Base-by-base conservation (phyloP, 2,113 vertebrate genomes). In the Plecotus auritus region DNA sequence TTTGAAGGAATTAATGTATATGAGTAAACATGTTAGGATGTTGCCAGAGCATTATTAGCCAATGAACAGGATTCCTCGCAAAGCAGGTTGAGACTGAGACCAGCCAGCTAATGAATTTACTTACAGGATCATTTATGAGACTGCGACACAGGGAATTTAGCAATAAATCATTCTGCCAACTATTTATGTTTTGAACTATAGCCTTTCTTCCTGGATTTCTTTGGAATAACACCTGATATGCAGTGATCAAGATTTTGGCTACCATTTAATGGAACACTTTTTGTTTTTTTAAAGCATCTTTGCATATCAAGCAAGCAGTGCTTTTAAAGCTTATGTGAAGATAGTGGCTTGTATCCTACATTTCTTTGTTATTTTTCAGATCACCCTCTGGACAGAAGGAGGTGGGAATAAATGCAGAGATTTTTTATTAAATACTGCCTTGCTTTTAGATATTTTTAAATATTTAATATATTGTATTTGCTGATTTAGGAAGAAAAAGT, bases 171-270 rank as follows among this genome's bases (percentile, higher is more conserved):
- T 85, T 37, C 64, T 93, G 89, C 73, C 22, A 87, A 45, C 54
- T 73, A 37, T 70, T 61, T n/a, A 61, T 13, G 2, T 89, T 96
- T 88, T 81, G 51, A 77, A 13, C 16, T 40, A 18, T n/a, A 88
- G 80, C 18, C 10, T 85, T 93, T 91, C 45, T 84, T 82, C 42
- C 42, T 95, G 28, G n/a, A 26, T 85, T 80, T 85, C 66, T 95
- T 66, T 72, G 61, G 30, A 64, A 56, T 90, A 61, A 91, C 8
- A 90, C 2, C n/a, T 90, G 28, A n/a, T 78, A 95, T 14, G 10
- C 30, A 90, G 37, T 4, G 10, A 89, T 45, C 35, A 91, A 86
- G 30, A 61, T 85, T 93, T 91, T 96, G 64, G 54, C 78, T 88
- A 32, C 54, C 35, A 64, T 72, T 91, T 89, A 86, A 90, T 37